Evolutionary conservation across 2,113 vertebrate genomes (phyloP), one percentile per base, ranked within the genome.

Genomic region (Pseudorhombus dupliciocellatus): DNA sequence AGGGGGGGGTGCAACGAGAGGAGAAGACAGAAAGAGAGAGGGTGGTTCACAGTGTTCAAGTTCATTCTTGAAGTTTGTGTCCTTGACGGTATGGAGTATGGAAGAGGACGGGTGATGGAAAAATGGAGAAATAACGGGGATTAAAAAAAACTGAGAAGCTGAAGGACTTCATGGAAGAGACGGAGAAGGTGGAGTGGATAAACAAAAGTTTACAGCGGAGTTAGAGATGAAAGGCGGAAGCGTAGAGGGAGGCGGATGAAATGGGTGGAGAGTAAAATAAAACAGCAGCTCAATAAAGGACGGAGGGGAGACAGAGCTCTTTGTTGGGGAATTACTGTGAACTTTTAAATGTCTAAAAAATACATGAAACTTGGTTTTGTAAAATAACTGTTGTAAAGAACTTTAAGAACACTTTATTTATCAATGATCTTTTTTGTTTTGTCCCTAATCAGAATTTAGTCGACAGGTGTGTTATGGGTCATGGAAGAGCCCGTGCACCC

Each of bases 51-150:
- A 66, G 70, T 60, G 62, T 80, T 86, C 59, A 30, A 79, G 42
- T 69, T 31, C 26, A n/a, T 64, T 57, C 50, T 66, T 54, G 54
- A 83, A 78, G 77, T 69, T 30, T 63, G 59, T 81, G 77, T 86
- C 84, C 81, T 87, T 82, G 77, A 75, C 54, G 62, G 66, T 50
- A 83, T n/a, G 69, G 64, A 70, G 55, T 54, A 30, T 66, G 68
- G 46, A 50, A 73, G 72, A 78, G 71, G 60, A 28, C n/a, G 55
- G 54, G 25, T 80, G 76, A 72, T 73, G 73, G 69, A 72, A 78
- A 76, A 65, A 83, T 64, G 63, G 61, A 77, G 68, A 37, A 24
- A 31, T 58, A 65, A 71, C 52, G 65, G 48, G 48, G 73, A 73
- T 65, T 57, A 11, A 56, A 58, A 25, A 61, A 84, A 70, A 71